Percentiles rank a stretch among this genome's conserved stretches.
Evolutionary conservation across 1,140 invertebrate species (phyloP).

Genomic region (Pseudomyrmex dendroicus): DNA sequence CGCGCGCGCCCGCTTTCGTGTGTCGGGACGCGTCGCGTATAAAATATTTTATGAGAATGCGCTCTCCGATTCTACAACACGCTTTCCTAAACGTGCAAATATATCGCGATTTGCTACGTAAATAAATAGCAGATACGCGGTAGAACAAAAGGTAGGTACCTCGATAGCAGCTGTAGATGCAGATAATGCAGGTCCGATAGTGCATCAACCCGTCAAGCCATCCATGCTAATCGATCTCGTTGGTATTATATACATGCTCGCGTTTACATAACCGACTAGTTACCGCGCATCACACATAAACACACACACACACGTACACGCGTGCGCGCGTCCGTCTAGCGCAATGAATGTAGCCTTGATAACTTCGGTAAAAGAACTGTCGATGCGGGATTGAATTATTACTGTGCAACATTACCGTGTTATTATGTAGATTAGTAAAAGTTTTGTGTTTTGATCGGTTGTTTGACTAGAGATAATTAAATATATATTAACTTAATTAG

Average conservation of each 20-base stretch:
- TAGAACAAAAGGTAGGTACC: slow-evolving; percentile 29
- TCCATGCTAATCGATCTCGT: slow-evolving; percentile 58
- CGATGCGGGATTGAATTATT: slow-evolving; percentile 1
- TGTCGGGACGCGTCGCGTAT: not conserved
- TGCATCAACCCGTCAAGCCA: slow-evolving; percentile 59
- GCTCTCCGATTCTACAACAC: not conserved
- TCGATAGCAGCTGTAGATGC: slow-evolving; percentile 50
- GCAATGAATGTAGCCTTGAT: slow-evolving; percentile 30
- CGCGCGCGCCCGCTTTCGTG: not conserved
- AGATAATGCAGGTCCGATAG: slow-evolving; percentile 52
- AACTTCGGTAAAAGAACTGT: slow-evolving; percentile 23
- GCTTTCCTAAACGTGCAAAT: slow-evolving; percentile 10
- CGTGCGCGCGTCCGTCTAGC: not conserved
- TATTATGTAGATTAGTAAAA: not conserved
- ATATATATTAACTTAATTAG: no score
- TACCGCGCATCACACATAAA: slow-evolving; percentile 26
- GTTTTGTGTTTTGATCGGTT: no score
- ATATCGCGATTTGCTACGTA: slow-evolving; percentile 39
- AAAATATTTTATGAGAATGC: slow-evolving; percentile 32
- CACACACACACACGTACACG: no score
- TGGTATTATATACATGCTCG: slow-evolving; percentile 50
- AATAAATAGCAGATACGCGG: slow-evolving; percentile 35
- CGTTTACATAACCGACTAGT: slow-evolving; percentile 54
- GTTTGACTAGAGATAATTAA: no score
- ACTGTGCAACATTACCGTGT: not conserved